Evolutionary conservation across 1,140 invertebrate species (phyloP).

Genomic region (Drosophila melanogaster): DNA sequence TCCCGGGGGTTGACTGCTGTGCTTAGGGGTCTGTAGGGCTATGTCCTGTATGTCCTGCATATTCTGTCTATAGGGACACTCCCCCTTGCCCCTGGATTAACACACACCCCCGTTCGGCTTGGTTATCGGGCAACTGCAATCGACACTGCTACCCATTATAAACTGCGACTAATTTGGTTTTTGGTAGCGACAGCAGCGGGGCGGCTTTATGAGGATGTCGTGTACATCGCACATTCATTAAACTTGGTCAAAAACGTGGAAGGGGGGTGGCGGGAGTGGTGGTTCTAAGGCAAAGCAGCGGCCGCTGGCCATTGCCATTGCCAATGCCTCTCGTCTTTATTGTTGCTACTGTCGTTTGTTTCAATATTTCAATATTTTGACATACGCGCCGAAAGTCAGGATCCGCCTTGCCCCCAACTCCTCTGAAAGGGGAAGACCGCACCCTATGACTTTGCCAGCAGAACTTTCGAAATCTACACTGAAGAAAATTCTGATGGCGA

Average conservation of each 20-base stretch:
- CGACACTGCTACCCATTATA: conserved; percentile 42
- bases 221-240: conserved; percentile 81
- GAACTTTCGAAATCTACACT: conserved; percentile 23
- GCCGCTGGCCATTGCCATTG: conserved; percentile 25
- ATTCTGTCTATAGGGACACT: conserved; percentile 46
- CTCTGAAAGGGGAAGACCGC: conserved; percentile 29
- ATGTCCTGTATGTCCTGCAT: neutral
- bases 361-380: conserved; percentile 83
- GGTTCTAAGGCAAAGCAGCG: conserved; percentile 6
- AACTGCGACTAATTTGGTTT: conserved; percentile 73
- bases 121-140: conserved; percentile 64
- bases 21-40: neutral
- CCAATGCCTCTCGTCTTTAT: conserved; percentile 27
- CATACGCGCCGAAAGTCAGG: conserved; percentile 70
- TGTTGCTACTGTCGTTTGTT: conserved; percentile 58
- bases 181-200: conserved; percentile 39
- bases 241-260: conserved; percentile 48
- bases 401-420: conserved; percentile 24
- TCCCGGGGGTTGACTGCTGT: conserved; percentile 26
- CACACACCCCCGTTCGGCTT: neutral
- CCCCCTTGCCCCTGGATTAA: neutral
- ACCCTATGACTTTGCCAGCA: conserved; percentile 23
- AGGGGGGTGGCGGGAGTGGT: neutral
- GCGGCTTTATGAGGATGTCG: conserved; percentile 72
- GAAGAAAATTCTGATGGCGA: neutral